Evolutionary conservation across 2,113 vertebrate species (phyloP).

Genomic region (Haliaeetus leucogaster): DNA sequence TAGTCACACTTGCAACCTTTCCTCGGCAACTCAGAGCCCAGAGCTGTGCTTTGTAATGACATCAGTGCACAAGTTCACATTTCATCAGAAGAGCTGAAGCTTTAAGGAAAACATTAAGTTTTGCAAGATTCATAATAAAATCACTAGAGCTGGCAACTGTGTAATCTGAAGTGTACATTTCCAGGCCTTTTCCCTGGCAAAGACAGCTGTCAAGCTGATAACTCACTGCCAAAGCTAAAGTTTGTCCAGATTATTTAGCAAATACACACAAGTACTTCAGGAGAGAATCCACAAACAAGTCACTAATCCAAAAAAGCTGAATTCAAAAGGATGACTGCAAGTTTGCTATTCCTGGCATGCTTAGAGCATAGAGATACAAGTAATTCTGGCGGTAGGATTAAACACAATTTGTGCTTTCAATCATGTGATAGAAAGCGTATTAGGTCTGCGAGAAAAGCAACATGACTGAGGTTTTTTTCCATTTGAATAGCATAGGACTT

Average conservation of each 20-base stretch:
- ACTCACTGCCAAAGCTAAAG: not conserved
- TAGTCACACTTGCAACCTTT: not conserved
- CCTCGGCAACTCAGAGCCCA: not conserved
- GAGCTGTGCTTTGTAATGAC: not conserved
- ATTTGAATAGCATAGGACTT: not conserved
- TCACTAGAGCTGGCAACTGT: not conserved
- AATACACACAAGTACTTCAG: not conserved
- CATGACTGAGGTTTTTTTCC: not conserved
- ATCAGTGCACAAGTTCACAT: not conserved
- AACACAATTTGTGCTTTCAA: not conserved
- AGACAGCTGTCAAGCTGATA: not conserved
- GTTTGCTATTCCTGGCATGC: not conserved
- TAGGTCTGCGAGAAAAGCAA: not conserved
- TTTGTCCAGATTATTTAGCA: conserved; percentile 39
- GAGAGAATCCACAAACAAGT: not conserved
- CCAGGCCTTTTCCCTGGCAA: not conserved
- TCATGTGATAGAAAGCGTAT: not conserved
- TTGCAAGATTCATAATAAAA: not conserved
- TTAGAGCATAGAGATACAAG: not conserved
- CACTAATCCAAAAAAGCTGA: not conserved
- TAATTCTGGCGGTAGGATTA: not conserved
- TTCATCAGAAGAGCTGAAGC: not conserved
- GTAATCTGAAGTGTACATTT: not conserved
- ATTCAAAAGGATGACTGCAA: not conserved
- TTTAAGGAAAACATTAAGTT: not conserved